phyloP scores from a whole-genome alignment of 2,797 vertebrate genomes.

The Pitangus sulphuratus region DNA sequence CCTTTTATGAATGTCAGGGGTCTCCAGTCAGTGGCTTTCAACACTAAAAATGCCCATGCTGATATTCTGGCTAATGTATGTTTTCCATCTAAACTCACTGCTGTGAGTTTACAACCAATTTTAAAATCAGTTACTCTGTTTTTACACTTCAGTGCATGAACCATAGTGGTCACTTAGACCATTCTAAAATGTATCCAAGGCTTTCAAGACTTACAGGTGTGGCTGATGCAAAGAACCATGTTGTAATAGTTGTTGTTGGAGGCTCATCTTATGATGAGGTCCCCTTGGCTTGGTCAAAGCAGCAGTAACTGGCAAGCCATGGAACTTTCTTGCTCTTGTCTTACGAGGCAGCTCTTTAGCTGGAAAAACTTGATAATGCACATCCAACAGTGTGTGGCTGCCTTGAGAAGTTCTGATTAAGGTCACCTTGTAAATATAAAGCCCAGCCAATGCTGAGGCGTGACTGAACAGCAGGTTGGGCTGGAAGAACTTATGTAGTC shows the following conservation, averaged over 20 bases:
- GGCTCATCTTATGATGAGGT: accelerated
- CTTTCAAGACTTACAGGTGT: neutral
- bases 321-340: neutral
- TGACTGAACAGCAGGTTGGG: neutral
- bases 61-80: accelerated
- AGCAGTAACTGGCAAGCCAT: neutral
- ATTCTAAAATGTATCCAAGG: neutral
- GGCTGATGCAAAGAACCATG: neutral
- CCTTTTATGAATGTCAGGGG: neutral
- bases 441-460: neutral
- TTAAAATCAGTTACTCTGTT: neutral
- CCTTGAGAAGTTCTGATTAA: neutral
- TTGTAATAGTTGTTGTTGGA: neutral
- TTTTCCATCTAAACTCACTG: neutral
- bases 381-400: neutral
- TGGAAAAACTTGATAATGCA: neutral
- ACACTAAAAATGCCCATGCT: neutral
- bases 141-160: accelerated
- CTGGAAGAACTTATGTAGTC: neutral
- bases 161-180: neutral
- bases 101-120: neutral
- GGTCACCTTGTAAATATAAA: neutral
- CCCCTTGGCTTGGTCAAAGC: neutral
- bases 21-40: neutral
- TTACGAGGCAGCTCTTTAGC: neutral